Evolutionary conservation across 2,113 vertebrate genomes (phyloP), one percentile per base, ranked within the genome.

Genomic region (Thalassarche chlororhynchos): DNA sequence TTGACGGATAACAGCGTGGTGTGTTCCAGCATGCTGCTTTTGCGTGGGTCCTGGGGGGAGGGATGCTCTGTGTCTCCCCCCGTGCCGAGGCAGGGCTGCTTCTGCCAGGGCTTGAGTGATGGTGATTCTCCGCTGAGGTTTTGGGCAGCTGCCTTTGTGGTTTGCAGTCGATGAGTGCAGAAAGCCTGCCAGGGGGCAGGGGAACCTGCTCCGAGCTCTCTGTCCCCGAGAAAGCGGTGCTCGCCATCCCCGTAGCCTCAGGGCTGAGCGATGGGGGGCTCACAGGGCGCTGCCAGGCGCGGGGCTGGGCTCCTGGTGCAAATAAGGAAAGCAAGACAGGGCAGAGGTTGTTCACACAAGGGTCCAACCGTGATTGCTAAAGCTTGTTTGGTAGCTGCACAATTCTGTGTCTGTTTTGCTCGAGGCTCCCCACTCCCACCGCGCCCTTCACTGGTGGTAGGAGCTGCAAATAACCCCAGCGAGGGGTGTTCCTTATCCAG

Each of bases 131-230:
- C 1, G 1, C 78, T 80, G 84, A 91, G 87, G 96, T 85, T 97
- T 96, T 95, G 93, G 84, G 70, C 87, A 68, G 81, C 77, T 83
- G 91, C 74, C 49, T 38, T 51, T 55, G 85, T 61, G 92, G 94
- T 96, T 94, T 95, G 93, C 66, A 49, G 90, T 89, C 44, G 10
- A 64, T 89, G 78, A 93, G 69, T 1, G 19, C n/a, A 77, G 78
- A 89, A 66, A 79, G 49, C 49, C 61, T 32, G 84, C 25, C 14
- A 20, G 42, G 49, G 77, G 31, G 14, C 32, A 62, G 42, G 69
- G 74, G 29, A 54, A 5, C 21, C 42, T 12, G 0, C 62, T 51
- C 9, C 2, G 4, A 25, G 47, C 42, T 89, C 46, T 8, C 28
- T 44, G 44, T 52, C 32, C 34, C 34, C 1, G 2, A 9, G 49